These are phyloP conservation scores for Heterotis niloticus DNA, from an alignment of 2,113 vertebrate genomes.

Conservation along the genomic window DNA sequence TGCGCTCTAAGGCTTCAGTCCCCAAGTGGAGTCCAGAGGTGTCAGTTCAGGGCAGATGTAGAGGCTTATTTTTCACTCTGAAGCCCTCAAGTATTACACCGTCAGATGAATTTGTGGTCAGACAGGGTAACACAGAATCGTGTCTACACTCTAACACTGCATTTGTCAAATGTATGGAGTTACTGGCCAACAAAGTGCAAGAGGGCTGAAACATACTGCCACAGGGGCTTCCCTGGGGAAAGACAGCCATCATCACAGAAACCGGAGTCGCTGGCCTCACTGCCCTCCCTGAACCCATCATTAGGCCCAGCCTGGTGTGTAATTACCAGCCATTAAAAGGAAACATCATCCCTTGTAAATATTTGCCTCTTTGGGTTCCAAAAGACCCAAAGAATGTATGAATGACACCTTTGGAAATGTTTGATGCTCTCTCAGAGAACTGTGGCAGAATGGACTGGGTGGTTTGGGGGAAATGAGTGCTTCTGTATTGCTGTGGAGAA, in stretches of 20 bases:
- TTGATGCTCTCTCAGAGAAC: constrained; percentile 1
- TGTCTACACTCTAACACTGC: not conserved
- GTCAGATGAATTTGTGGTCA: not conserved
- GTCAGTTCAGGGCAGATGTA: no score
- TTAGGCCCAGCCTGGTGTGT: constrained; percentile 34
- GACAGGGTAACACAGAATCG: not conserved
- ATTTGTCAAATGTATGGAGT: not conserved
- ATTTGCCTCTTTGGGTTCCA: constrained; percentile 16
- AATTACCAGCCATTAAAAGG: constrained; percentile 32
- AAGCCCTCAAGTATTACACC: no score
- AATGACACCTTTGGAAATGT: constrained; percentile 23
- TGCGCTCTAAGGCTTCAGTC: no score
- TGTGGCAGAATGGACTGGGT: not conserved
- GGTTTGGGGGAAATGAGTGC: not conserved
- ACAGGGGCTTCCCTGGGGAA: constrained; percentile 25
- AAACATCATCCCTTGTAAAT: constrained; percentile 37
- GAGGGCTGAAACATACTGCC: not conserved
- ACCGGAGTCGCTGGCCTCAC: constrained; percentile 31
- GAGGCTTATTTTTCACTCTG: no score
- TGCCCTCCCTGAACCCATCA: constrained; percentile 27
- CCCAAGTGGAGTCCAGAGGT: no score
- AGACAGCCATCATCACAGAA: constrained; percentile 39
- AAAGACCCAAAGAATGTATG: constrained; percentile 17
- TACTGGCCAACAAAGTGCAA: not conserved
- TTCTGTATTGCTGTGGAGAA: no score